Base-by-base conservation (phyloP, 2,888 invertebrate species). In the Agrochola litura region DNA sequence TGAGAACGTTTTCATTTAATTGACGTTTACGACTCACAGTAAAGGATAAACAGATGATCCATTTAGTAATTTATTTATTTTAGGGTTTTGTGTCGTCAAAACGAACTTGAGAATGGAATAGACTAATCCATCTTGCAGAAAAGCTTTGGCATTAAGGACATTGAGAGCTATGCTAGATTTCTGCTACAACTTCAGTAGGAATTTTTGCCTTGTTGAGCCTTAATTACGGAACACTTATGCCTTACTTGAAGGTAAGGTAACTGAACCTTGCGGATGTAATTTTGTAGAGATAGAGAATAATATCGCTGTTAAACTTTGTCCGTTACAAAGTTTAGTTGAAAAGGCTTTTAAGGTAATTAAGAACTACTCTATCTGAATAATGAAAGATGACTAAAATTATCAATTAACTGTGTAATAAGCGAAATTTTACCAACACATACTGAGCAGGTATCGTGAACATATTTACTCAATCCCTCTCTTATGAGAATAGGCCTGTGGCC, bases 1-100 rank as follows among this genome's bases (percentile, higher is more conserved):
- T 30, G 30, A 65, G 54, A 84, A 68, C 67, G 22, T 71, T 71
- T 70, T 49, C 58, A 64, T 60, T 71, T 56, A 84, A 72, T 60
- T 60, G 64, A 71, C 67, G n/a, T 80, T 84, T 72, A 84, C 76
- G n/a, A 81, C 25, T 56, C 6, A n/a, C 63, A 14, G 41, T 82
- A 49, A 64, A 71, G 2, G 69, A 74, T 49, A 43, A 71, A 79
- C 84, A 82, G 82, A 68, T 64, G 76, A 68, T 58, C 16, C 58
- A 19, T 64, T 74, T 43, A n/a, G 66, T 74, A 49, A 73, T 65
- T 52, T 9, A 43, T 52, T 58, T 41, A 25, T 37, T 25, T 81
- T 25, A 37, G 4, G 16, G 14, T 58, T 64, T 63, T 30, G 9
- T 6, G 0, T 19, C 2, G 46, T 30, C 1, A 43, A n/a, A 30